Conservation (phyloP, 2,113 vertebrate species). For the Prochilodus magdalenae region DNA sequence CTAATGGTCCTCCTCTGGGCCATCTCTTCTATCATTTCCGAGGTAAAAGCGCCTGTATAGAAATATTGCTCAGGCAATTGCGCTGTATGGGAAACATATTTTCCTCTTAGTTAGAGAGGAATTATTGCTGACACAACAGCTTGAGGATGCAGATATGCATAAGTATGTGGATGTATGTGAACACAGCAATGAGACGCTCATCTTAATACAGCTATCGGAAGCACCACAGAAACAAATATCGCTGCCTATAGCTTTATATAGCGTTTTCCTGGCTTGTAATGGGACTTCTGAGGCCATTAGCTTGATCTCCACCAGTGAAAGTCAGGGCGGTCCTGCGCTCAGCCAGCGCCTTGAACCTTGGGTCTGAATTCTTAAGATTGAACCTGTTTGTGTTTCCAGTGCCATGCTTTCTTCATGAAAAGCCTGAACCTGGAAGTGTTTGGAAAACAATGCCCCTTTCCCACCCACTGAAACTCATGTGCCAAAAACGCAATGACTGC, state of each 20-base stretch:
- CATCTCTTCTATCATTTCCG: constrained; percentile 2
- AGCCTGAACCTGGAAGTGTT: no score
- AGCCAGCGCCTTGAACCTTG: background rate
- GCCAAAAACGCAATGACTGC: background rate
- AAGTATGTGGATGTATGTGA: background rate
- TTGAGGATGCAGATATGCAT: background rate
- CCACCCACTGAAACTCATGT: background rate
- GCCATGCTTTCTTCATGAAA: background rate
- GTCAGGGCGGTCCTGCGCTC: background rate
- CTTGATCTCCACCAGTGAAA: background rate
- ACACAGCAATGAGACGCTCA: background rate
- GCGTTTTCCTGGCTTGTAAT: background rate
- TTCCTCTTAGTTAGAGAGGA: constrained; percentile 13
- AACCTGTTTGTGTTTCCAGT: background rate
- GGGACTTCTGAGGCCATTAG: background rate
- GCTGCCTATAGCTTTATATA: background rate
- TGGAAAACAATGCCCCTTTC: background rate
- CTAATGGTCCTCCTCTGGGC: background rate
- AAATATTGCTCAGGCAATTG: constrained; percentile 28
- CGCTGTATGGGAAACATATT: constrained; percentile 13
- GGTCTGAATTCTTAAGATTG: background rate
- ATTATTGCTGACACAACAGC: background rate
- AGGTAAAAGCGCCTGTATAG: constrained; percentile 16
- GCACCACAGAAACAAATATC: background rate
- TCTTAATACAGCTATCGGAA: background rate